phyloP scores from a whole-genome alignment of 2,888 invertebrate species.

The Drosophila mulleri region DNA sequence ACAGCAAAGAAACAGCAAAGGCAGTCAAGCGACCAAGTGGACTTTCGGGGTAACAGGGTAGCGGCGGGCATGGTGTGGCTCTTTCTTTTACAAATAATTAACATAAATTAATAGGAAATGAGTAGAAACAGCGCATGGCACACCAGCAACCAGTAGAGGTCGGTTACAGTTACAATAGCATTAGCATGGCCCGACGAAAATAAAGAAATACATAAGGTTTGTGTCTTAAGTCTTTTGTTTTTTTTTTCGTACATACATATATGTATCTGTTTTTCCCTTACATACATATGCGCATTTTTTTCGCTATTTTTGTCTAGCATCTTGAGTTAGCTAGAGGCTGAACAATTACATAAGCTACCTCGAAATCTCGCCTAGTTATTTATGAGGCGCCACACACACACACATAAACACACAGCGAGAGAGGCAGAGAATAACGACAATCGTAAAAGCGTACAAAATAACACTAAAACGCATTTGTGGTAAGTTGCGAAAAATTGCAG shows the following conservation, averaged over 20 bases:
- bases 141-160: slow-evolving; percentile 25
- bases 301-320: slow-evolving; percentile 14
- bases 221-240: slow-evolving; percentile 71
- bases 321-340: slow-evolving; percentile 23
- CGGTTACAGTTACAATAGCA: slow-evolving; percentile 62
- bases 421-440: slow-evolving; percentile 39
- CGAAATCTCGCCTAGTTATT: slow-evolving; percentile 48
- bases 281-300: slow-evolving; percentile 6
- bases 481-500: slow-evolving; percentile 37
- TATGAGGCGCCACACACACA: slow-evolving; percentile 54
- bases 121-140: slow-evolving; percentile 57
- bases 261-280: not conserved
- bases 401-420: not conserved
- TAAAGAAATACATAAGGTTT: slow-evolving; percentile 49
- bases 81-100: slow-evolving; percentile 75
- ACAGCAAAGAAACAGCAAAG: slow-evolving; percentile 10
- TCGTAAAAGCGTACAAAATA: slow-evolving; percentile 17
- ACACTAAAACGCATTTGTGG: slow-evolving; percentile 36
- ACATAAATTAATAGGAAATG: slow-evolving; percentile 77
- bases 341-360: slow-evolving; percentile 40
- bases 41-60: slow-evolving; percentile 40
- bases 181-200: slow-evolving; percentile 43
- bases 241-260: not conserved
- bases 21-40: slow-evolving; percentile 42
- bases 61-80: slow-evolving; percentile 53